Base-by-base conservation (phyloP, 2,797 vertebrate genomes). In the Liparis tanakae region DNA sequence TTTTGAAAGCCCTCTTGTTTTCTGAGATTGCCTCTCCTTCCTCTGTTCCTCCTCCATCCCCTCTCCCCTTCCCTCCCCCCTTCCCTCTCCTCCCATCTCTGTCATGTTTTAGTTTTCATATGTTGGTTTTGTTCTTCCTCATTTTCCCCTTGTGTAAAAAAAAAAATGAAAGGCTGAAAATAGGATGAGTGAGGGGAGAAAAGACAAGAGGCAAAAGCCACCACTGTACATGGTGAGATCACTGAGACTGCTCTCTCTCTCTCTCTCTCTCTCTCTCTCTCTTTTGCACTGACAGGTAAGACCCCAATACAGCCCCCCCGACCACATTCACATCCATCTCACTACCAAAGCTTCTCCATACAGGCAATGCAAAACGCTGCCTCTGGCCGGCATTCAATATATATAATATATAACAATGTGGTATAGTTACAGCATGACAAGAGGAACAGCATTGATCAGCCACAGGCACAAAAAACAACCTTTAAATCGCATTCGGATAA, bases 1-100 rank as follows among this genome's bases (percentile, higher is more conserved):
- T 92, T 93, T 92, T 94, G 93, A 95, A 93, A 94, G 90, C 91
- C 85, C 91, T 93, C 91, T 92, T 92, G 92, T 93, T 94, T 94
- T 91, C 87, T 80, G 78, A 91, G 90, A 92, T 92, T 93, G 89
- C 90, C 83, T 91, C 85, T 88, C 88, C 89, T 91, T 90, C 89
- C 90, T 89, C 86, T 91, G 88, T 88, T 83, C 74, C 85, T 72
- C 85, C 84, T 76, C 82, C 66, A 76, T 79, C 57, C 66, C 78
- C 81, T 73, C 70, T 15, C 56, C 37, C 37, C 81, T 73, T 68
- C n/a, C 56, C 37, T 20, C 78, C 57, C 66, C 78, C 81, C 72
- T 53, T 20, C 37, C 41, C 58, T 48, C 73, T 78, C 70, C 76
- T 77, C 46, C 70, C 72, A 70, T 83, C 84, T 83, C 85, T 90